phyloP scores from a whole-genome alignment of 2,797 vertebrate genomes.

The Peromyscus eremicus region DNA sequence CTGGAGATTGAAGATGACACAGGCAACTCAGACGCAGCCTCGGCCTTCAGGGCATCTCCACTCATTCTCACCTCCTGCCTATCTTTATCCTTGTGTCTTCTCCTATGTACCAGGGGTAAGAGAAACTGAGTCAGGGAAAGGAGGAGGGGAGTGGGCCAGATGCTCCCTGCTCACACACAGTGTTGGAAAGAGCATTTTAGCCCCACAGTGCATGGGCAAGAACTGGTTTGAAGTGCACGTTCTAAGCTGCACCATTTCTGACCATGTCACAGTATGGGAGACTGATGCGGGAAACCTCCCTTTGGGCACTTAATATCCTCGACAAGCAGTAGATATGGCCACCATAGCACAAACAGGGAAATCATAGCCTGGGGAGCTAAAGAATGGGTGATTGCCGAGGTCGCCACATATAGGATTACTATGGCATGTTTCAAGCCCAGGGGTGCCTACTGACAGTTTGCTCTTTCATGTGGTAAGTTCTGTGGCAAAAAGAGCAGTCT shows the following conservation, averaged over 20 bases:
- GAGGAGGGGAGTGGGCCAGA: neutral
- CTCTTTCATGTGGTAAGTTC: neutral
- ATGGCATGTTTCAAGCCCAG: neutral
- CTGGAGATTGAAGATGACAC: conserved; percentile 16
- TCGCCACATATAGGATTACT: neutral
- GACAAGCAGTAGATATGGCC: neutral
- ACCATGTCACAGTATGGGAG: neutral
- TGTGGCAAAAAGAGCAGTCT: neutral
- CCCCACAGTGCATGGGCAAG: neutral
- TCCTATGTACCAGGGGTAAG: neutral
- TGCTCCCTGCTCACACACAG: neutral
- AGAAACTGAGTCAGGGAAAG: neutral
- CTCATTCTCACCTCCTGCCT: neutral
- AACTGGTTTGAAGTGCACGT: neutral
- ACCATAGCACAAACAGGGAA: neutral
- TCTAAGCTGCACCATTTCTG: neutral
- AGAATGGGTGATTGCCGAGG: neutral
- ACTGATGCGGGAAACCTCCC: neutral
- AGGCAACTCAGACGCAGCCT: neutral
- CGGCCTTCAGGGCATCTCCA: neutral
- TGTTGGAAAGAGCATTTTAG: neutral
- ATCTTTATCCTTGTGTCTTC: neutral
- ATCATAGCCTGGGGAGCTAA: neutral
- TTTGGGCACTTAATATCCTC: neutral
- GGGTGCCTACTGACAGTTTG: neutral